Evolutionary conservation across 2,888 invertebrate species (phyloP).

Genomic region (Ochropacha duplaris): DNA sequence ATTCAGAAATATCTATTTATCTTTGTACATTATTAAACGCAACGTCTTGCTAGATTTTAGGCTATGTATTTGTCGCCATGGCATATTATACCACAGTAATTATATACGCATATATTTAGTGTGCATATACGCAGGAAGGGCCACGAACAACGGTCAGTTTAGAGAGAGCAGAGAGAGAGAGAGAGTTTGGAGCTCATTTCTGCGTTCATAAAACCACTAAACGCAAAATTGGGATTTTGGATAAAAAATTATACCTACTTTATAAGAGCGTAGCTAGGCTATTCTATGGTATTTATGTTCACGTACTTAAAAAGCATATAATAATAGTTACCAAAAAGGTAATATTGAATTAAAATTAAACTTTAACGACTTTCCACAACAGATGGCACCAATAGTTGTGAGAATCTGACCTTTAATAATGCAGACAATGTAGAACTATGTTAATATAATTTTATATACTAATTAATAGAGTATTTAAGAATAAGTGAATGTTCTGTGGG

Average conservation of each 20-base stretch:
- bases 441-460: neutral
- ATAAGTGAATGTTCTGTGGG: neutral
- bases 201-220: neutral
- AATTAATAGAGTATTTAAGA: neutral
- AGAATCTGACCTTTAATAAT: conserved; percentile 8
- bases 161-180: too few species aligned
- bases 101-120: too few species aligned
- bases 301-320: too few species aligned
- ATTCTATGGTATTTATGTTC: neutral
- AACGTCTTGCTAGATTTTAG: too few species aligned
- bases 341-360: neutral
- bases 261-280: neutral
- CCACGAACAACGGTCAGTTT: too few species aligned
- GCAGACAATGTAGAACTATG: neutral
- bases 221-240: neutral
- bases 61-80: too few species aligned
- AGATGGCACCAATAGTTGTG: neutral
- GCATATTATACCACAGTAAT: too few species aligned
- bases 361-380: neutral
- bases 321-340: neutral
- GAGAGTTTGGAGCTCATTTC: too few species aligned
- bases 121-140: too few species aligned
- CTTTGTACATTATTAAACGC: too few species aligned
- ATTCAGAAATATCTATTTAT: too few species aligned
- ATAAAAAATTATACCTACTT: neutral